These are phyloP conservation scores for Uromys caudimaculatus DNA, from an alignment of 2,797 vertebrate genomes.

Conservation along the genomic window DNA sequence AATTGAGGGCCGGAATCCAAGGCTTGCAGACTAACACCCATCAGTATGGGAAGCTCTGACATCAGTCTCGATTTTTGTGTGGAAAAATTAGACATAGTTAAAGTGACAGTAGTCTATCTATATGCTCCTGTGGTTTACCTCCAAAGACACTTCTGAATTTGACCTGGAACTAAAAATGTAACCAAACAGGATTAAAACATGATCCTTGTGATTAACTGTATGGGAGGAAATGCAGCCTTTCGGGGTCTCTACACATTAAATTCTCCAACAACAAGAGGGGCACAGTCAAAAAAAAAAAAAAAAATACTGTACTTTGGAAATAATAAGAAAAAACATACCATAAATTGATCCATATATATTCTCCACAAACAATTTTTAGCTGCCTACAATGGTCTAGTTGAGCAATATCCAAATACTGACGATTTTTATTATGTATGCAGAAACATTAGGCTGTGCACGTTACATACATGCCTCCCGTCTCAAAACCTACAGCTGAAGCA, in stretches of 20 bases:
- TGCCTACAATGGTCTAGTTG: neutral
- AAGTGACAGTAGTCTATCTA: conserved; percentile 58
- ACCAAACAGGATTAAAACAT: neutral
- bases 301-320: conserved; percentile 24
- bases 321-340: neutral
- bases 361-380: neutral
- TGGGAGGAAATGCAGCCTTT: neutral
- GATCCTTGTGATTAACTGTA: conserved; percentile 6
- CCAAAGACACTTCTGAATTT: conserved; percentile 35
- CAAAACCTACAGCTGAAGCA: neutral
- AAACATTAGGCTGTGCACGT: neutral
- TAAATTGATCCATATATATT: neutral
- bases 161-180: conserved; percentile 3
- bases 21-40: conserved; percentile 70
- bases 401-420: neutral
- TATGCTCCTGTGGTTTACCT: conserved; percentile 1
- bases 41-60: conserved; percentile 72
- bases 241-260: neutral
- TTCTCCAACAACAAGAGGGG: neutral
- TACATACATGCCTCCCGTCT: neutral
- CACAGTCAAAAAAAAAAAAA: neutral
- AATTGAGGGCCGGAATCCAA: conserved; percentile 74
- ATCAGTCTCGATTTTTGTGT: conserved; percentile 60
- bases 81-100: conserved; percentile 55
- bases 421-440: neutral